A percentile compares a stretch with the other conserved stretches of the same genome.
These are phyloP conservation scores for Colistium nudipinnis DNA, from an alignment of 2,113 vertebrate genomes.

Conservation along the genomic window DNA sequence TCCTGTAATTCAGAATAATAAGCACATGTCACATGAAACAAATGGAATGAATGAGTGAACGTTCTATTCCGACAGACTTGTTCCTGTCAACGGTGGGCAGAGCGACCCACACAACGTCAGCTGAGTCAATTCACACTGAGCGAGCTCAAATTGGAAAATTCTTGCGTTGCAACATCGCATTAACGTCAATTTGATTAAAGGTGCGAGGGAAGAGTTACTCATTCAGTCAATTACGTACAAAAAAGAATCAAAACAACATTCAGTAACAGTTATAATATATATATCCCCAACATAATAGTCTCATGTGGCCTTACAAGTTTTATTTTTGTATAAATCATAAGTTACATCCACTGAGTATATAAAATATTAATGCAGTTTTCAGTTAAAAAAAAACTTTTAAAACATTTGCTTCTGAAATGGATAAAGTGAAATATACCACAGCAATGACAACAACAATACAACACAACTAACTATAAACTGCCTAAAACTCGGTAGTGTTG, in stretches of 20 bases:
- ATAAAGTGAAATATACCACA: too few species aligned
- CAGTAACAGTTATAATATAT: too few species aligned
- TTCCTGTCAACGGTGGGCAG: constrained; percentile 19
- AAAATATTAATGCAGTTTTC: background rate
- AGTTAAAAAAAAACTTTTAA: background rate
- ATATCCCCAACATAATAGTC: too few species aligned
- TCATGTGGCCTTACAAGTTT: too few species aligned
- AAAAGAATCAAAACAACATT: background rate
- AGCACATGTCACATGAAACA: background rate
- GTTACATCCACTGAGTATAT: background rate
- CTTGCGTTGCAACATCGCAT: too few species aligned
- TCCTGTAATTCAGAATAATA: background rate
- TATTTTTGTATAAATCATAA: background rate
- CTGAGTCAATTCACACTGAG: constrained; percentile 32
- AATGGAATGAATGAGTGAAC: constrained; percentile 9
- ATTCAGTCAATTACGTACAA: background rate
- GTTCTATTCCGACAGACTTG: constrained; percentile 10
- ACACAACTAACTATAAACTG: too few species aligned
- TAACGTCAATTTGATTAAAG: constrained; percentile 11
- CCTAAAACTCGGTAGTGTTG: too few species aligned
- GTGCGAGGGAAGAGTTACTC: background rate
- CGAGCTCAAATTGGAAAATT: constrained; percentile 28
- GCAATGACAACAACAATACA: too few species aligned
- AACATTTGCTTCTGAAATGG: too few species aligned
- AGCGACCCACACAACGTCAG: constrained; percentile 35